Percentiles rank a stretch among this genome's conserved stretches.
These are phyloP conservation scores for Triplophysa dalaica DNA, from an alignment of 2,113 vertebrate genomes.

Conservation along the genomic window DNA sequence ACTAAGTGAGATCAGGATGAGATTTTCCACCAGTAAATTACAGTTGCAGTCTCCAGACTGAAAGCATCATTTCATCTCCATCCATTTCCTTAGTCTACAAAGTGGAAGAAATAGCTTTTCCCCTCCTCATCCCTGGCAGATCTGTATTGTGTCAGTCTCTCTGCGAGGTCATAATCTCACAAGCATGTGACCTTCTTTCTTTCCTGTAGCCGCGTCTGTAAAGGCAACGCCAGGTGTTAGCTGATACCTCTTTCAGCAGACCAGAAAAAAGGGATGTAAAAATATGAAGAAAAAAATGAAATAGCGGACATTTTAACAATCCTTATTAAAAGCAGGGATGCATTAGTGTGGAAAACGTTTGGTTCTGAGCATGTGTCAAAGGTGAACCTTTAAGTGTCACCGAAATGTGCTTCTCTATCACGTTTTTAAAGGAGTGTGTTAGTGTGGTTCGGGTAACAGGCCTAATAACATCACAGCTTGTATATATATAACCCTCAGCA, in stretches of 20 bases:
- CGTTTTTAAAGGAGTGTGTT: constrained; percentile 44
- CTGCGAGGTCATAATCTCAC: constrained; percentile 62
- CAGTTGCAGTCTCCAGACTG: constrained; percentile 2
- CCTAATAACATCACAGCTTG: constrained; percentile 52
- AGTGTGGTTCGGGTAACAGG: constrained; percentile 47
- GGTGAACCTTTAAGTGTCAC: constrained; percentile 60
- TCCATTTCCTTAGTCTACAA: constrained; percentile 8
- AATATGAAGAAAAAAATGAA: not conserved
- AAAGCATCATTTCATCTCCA: not conserved
- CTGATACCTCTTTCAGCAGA: constrained; percentile 62
- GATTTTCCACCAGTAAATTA: not conserved
- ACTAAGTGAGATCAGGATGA: not conserved
- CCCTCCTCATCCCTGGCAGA: constrained; percentile 48
- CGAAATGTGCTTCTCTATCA: constrained; percentile 45
- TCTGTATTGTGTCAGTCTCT: constrained; percentile 68
- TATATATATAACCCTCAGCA: constrained; percentile 47
- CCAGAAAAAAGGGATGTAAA: constrained; percentile 46
- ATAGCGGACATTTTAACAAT: constrained; percentile 54
- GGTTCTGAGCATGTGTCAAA: constrained; percentile 46
- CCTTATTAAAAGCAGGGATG: constrained; percentile 61
- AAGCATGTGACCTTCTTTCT: constrained; percentile 56
- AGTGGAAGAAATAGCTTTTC: constrained; percentile 40
- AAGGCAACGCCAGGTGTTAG: constrained; percentile 63
- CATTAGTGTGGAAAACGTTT: constrained; percentile 58
- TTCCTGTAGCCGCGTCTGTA: constrained; percentile 62